Conservation (phyloP, 2,113 vertebrate genomes). For the Barbus barbus region DNA sequence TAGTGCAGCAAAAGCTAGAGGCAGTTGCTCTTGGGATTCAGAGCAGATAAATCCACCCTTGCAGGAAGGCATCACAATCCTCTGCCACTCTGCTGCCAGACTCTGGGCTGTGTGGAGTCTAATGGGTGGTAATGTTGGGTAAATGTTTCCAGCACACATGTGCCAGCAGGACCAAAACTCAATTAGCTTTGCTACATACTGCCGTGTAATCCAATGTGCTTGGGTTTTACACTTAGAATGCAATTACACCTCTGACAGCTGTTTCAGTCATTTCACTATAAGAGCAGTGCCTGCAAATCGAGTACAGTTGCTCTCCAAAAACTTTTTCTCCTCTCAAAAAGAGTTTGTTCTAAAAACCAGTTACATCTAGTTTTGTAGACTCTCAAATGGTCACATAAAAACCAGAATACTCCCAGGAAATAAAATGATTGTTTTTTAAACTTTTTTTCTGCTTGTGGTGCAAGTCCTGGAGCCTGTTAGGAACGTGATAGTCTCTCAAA, state of each 20-base stretch:
- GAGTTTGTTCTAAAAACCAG: not conserved
- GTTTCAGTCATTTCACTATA: conserved; percentile 62
- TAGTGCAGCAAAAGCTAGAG: not conserved
- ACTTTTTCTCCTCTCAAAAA: not conserved
- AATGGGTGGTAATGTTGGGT: conserved; percentile 70
- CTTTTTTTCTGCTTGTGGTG: not conserved
- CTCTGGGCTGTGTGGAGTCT: conserved; percentile 56
- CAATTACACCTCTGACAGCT: conserved; percentile 69
- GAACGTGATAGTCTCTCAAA: not conserved
- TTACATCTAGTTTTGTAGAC: not conserved
- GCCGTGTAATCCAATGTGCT: conserved; percentile 69
- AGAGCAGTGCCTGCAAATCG: conserved; percentile 48
- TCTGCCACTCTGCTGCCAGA: conserved; percentile 9
- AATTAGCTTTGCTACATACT: conserved; percentile 68
- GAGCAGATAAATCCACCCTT: not conserved
- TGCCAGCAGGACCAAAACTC: conserved; percentile 71
- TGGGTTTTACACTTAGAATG: conserved; percentile 69
- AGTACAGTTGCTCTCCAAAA: conserved; percentile 30
- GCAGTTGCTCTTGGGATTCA: not conserved
- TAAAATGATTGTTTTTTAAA: not conserved
- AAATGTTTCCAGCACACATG: conserved; percentile 71
- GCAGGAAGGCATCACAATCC: not conserved
- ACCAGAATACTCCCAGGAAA: not conserved
- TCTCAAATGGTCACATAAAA: not conserved
- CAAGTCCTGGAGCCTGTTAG: not conserved